Percentiles rank a stretch among this genome's conserved stretches.
phyloP scores from a whole-genome alignment of 2,888 invertebrate species.

The Hemistola chrysoprasaria region DNA sequence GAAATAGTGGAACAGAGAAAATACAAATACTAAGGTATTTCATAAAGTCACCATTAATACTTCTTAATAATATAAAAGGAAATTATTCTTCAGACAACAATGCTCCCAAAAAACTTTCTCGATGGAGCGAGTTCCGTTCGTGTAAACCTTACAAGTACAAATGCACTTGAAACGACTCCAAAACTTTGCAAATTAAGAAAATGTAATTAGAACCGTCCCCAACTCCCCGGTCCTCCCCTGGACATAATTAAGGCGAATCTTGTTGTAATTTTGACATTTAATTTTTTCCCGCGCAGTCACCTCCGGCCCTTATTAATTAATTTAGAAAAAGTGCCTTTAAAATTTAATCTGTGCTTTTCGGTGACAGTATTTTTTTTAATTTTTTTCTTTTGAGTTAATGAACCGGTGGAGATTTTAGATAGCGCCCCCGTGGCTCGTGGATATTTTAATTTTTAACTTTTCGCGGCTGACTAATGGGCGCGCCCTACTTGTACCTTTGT shows the following conservation, averaged over 20 bases:
- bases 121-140: conserved; percentile 35
- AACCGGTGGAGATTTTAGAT: conserved; percentile 72
- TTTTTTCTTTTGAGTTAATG: conserved; percentile 57
- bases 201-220: conserved; percentile 70
- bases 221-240: conserved; percentile 35
- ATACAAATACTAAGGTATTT: too few species aligned
- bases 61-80: too few species aligned
- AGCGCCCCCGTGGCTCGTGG: conserved; percentile 34
- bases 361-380: conserved; percentile 59
- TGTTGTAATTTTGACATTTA: conserved; percentile 81
- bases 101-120: conserved; percentile 29
- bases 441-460: conserved; percentile 47
- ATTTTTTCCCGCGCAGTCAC: conserved; percentile 71
- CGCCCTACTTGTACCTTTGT: conserved; percentile 46
- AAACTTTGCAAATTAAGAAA: conserved; percentile 80
- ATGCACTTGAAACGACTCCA: conserved; percentile 30
- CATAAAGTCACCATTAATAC: too few species aligned
- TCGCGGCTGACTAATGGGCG: conserved; percentile 55
- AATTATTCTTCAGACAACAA: not conserved
- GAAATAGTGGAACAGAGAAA: too few species aligned
- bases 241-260: conserved; percentile 79
- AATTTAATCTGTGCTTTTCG: conserved; percentile 75
- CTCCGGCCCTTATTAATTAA: conserved; percentile 70
- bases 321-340: conserved; percentile 72
- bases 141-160: conserved; percentile 40